These are phyloP conservation scores for Lepidocyrtinus sp. DNA, from an alignment of 2,888 invertebrate genomes.

Conservation along the genomic window DNA sequence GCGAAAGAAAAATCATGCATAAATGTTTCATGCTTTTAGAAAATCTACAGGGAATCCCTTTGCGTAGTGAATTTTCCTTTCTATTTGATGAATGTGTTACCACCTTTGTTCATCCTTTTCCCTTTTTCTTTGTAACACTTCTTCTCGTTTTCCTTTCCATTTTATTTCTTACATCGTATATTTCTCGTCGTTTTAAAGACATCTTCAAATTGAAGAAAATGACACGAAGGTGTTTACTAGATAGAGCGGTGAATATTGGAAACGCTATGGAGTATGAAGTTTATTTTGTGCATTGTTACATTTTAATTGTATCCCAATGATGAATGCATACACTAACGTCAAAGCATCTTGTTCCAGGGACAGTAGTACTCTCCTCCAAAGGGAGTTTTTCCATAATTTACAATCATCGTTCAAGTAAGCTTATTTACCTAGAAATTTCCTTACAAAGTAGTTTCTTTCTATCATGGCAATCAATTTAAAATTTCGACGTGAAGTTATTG, in stretches of 20 bases:
- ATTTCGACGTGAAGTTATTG: background rate
- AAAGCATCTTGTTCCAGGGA: too few relatives aligned
- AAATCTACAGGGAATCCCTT: constrained; percentile 46
- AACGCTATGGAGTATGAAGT: too few relatives aligned
- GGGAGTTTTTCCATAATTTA: too few relatives aligned
- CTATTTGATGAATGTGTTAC: constrained; percentile 41
- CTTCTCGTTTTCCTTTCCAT: constrained; percentile 22
- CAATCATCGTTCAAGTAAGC: too few relatives aligned
- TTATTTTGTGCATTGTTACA: background rate
- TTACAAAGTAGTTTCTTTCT: too few relatives aligned
- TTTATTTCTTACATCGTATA: constrained; percentile 2
- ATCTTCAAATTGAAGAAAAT: too few relatives aligned
- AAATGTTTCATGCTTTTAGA: constrained; percentile 51
- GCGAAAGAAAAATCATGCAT: constrained; percentile 55
- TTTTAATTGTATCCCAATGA: background rate
- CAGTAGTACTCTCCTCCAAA: too few relatives aligned
- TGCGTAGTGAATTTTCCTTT: background rate
- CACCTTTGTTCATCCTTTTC: constrained; percentile 42
- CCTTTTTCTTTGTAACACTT: too few relatives aligned
- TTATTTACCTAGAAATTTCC: too few relatives aligned
- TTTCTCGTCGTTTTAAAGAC: background rate
- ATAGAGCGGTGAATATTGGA: too few relatives aligned
- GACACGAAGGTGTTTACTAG: too few relatives aligned
- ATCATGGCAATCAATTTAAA: too few relatives aligned
- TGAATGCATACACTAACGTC: background rate